phyloP scores from a whole-genome alignment of 1,140 invertebrate genomes.

The Zaprionus africanus region DNA sequence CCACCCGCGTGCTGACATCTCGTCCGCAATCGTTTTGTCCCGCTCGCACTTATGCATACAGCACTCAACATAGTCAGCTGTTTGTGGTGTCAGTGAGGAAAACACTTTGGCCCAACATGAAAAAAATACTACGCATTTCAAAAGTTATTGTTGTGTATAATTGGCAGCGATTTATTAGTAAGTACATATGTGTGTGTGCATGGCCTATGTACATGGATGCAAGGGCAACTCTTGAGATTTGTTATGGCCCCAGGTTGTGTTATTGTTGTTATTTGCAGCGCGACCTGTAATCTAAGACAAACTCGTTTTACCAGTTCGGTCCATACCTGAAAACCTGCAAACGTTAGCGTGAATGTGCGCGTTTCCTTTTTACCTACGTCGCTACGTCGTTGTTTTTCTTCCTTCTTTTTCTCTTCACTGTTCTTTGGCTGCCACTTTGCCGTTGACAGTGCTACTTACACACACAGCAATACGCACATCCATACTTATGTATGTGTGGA shows the following conservation, averaged over 20 bases:
- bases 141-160: constrained; percentile 29
- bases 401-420: constrained; percentile 20
- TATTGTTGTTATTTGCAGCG: constrained; percentile 44
- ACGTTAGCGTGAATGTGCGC: constrained; percentile 43
- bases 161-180: constrained; percentile 32
- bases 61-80: constrained; percentile 37
- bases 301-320: constrained; percentile 72
- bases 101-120: constrained; percentile 18
- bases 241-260: constrained; percentile 35
- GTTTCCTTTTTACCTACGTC: constrained; percentile 53
- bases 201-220: constrained; percentile 7
- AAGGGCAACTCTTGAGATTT: constrained; percentile 38
- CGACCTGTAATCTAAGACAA: constrained; percentile 64
- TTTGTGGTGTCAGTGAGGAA: constrained; percentile 23
- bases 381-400: constrained; percentile 42
- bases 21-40: constrained; percentile 38
- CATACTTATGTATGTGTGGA: neutral
- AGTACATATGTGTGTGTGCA: constrained; percentile 4
- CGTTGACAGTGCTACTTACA: constrained; percentile 33
- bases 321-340: constrained; percentile 44
- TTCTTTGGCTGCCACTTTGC: constrained; percentile 41
- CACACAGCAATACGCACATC: neutral
- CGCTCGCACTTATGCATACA: constrained; percentile 35
- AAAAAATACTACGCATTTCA: constrained; percentile 40
- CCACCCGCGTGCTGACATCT: constrained; percentile 19